Percentiles rank a stretch among this genome's conserved stretches.
phyloP scores from a whole-genome alignment of 2,797 vertebrate genomes.

The Diglossa cyanea region DNA sequence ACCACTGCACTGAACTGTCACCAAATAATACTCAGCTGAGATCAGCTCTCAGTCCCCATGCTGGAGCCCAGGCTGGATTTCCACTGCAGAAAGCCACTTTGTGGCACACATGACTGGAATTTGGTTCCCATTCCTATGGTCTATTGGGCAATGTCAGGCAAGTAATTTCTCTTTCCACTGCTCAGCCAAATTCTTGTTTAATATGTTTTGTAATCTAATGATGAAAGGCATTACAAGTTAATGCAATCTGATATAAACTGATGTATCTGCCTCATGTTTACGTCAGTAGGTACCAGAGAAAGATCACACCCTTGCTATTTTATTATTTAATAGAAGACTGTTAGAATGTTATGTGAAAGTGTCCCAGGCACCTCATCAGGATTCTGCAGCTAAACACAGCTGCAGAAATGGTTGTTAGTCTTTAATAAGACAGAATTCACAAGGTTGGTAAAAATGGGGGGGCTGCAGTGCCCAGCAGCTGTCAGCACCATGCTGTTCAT shows the following conservation, averaged over 20 bases:
- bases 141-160: fast-evolving
- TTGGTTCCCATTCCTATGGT: background rate
- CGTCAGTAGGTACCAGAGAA: background rate
- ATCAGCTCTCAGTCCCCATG: background rate
- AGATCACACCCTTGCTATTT: background rate
- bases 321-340: background rate
- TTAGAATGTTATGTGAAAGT: background rate
- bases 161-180: background rate
- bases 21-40: background rate
- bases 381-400: background rate
- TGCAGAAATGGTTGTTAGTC: background rate
- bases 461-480: background rate
- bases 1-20: background rate
- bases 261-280: background rate
- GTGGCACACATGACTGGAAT: background rate
- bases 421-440: background rate
- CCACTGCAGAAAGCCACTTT: background rate
- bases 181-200: background rate
- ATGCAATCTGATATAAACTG: background rate
- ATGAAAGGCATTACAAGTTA: background rate
- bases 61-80: background rate
- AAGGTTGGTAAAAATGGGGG: background rate
- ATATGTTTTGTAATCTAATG: background rate
- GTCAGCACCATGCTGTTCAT: background rate
- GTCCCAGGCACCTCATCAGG: background rate